Conservation (phyloP, 2,113 vertebrate genomes). For the Acinonyx jubatus region DNA sequence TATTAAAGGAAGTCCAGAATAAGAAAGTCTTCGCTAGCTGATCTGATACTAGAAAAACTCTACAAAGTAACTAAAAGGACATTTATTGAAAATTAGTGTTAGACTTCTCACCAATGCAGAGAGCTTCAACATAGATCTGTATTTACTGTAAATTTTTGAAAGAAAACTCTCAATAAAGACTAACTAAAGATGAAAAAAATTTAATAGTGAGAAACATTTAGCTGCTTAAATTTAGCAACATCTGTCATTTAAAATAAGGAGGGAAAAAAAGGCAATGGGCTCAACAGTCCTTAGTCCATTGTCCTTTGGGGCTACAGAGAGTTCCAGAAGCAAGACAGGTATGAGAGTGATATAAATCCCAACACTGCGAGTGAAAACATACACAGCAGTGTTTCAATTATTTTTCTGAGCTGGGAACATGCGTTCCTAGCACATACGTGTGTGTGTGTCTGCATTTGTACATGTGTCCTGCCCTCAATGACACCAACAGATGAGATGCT, state of each 20-base stretch:
- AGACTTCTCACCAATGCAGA: neutral
- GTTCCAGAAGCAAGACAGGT: neutral
- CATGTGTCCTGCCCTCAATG: neutral
- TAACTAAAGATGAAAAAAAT: neutral
- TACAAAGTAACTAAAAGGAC: neutral
- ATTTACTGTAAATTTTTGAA: neutral
- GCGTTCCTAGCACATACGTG: too few species aligned
- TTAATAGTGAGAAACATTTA: neutral
- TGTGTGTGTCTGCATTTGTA: rapidly evolving
- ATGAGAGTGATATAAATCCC: neutral
- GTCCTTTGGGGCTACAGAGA: neutral
- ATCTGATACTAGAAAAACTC: neutral
- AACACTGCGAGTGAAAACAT: neutral
- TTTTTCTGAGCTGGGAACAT: neutral
- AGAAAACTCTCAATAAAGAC: neutral
- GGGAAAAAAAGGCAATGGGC: neutral
- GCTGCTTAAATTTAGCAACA: neutral
- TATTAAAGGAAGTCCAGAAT: neutral
- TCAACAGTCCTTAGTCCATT: neutral
- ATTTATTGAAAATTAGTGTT: slow-evolving; percentile 6
- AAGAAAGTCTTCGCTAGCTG: neutral
- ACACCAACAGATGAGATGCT: neutral
- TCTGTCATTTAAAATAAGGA: neutral
- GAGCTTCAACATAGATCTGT: neutral
- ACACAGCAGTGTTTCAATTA: neutral